Evolutionary conservation across 2,113 vertebrate species (phyloP).

Genomic region (Calonectris borealis): DNA sequence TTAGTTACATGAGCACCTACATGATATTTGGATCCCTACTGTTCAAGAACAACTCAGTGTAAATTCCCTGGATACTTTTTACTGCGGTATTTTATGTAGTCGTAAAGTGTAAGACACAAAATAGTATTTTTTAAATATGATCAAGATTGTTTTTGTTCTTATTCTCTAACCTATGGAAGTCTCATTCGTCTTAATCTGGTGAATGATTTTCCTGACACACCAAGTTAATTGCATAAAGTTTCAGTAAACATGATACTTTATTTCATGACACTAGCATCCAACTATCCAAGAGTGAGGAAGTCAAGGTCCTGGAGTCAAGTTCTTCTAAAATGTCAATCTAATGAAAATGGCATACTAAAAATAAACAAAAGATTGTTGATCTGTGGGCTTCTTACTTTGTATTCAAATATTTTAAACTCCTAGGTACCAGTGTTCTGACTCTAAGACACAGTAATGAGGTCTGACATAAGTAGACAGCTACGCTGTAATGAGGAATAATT

Average conservation of each 20-base stretch:
- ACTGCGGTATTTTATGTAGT: not conserved
- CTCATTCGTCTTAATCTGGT: not conserved
- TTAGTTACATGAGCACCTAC: not conserved
- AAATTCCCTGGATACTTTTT: not conserved
- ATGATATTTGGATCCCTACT: not conserved
- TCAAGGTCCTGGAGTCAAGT: not conserved
- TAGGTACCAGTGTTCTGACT: not conserved
- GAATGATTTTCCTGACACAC: not conserved
- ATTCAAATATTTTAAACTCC: conserved; percentile 41
- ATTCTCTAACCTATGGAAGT: not conserved
- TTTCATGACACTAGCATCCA: not conserved
- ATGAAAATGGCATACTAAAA: conserved; percentile 19
- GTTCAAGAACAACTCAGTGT: not conserved
- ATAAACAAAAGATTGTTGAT: conserved; percentile 32
- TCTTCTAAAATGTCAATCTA: conserved; percentile 29
- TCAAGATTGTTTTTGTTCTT: not conserved
- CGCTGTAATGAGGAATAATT: conserved; percentile 57
- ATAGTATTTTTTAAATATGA: not conserved
- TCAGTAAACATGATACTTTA: not conserved
- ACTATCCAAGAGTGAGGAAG: not conserved
- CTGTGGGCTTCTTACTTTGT: conserved; percentile 3
- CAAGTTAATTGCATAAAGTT: not conserved
- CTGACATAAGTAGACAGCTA: conserved; percentile 37
- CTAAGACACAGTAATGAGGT: conserved; percentile 20
- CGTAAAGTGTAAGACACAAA: not conserved